Base-by-base conservation (phyloP, 2,113 vertebrate genomes). In the Butorides virescens region DNA sequence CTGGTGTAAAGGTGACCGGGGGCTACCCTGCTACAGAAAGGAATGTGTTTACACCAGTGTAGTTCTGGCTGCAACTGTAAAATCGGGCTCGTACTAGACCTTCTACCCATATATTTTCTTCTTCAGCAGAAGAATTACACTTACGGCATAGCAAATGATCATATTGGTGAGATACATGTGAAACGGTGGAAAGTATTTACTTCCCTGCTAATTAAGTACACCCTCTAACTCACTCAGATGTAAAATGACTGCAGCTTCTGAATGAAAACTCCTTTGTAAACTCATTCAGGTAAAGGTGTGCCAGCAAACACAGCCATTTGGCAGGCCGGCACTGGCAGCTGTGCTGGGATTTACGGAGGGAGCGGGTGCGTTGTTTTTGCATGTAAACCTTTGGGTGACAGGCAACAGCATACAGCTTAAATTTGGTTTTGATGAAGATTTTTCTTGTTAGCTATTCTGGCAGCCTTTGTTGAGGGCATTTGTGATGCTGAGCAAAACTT, bases 1-100 rank as follows among this genome's bases (percentile, higher is more conserved):
- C 15, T 58, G 15, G 6, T 11, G 4, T 46, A 49, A 58, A 66
- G 23, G 27, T 87, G 42, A 11, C 6, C 10, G 9, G 30, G 53
- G 58, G 32, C 50, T 78, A 20, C 42, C 15, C 30, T 0, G 0
- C 26, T 62, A 7, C 32, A 32, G 63, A 39, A 25, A 19, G 36
- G 27, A 68, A 3, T 4, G 0, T 18, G 32, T 39, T 90, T 71
- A 52, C 61, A 49, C 13, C n/a, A 10, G 11, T 8, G 55, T 23
- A 11, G 19, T 34, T 77, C 16, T 88, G 42, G 23, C 74, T 72
- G 44, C 1, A 12, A 17, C 36, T 89, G 29, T 59, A 47, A 58
- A 63, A 59, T 15, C 27, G 5, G 16, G 36, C 34, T 88, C 5
- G 3, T 3, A 1, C 20, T 46, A 0, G 11, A 32, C 21, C 53